phyloP scores from a whole-genome alignment of 92 coral and sea anemone genomes.

The Palythoa grandiflora region DNA sequence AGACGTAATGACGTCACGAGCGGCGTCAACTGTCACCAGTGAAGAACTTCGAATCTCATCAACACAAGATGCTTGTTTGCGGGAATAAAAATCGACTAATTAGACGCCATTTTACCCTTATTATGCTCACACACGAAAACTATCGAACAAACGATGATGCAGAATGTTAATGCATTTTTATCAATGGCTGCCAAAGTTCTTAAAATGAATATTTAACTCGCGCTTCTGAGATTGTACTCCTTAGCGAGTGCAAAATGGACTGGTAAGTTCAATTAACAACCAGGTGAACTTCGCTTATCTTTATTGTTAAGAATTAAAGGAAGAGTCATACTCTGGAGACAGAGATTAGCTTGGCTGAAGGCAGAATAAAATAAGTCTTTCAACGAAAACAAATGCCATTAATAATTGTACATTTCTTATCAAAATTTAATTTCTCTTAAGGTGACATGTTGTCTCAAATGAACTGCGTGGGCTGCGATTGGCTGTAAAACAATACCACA shows the following conservation, averaged over 20 bases:
- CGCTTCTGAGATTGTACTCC: background rate
- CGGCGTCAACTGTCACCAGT: conserved; percentile 29
- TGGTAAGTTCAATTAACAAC: background rate
- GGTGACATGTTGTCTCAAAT: conserved; percentile 33
- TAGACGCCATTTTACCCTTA: background rate
- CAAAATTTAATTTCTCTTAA: conserved; percentile 47
- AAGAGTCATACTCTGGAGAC: background rate
- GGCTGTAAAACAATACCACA: conserved; percentile 25
- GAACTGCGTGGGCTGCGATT: conserved; percentile 20
- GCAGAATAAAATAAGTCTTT: background rate
- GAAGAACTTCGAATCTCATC: conserved; percentile 55
- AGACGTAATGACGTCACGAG: conserved; percentile 69
- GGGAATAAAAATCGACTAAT: background rate
- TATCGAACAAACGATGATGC: background rate
- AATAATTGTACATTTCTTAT: background rate
- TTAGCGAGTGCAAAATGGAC: background rate
- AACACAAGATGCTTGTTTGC: conserved; percentile 2
- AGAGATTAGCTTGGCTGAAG: background rate
- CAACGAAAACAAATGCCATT: background rate
- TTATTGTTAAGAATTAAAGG: background rate
- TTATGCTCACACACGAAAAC: background rate
- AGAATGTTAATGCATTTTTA: background rate
- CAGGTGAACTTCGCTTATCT: background rate
- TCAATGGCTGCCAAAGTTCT: background rate
- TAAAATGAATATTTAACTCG: background rate